Conservation (phyloP, 2,113 vertebrate species). For the Psittacara wagleri region DNA sequence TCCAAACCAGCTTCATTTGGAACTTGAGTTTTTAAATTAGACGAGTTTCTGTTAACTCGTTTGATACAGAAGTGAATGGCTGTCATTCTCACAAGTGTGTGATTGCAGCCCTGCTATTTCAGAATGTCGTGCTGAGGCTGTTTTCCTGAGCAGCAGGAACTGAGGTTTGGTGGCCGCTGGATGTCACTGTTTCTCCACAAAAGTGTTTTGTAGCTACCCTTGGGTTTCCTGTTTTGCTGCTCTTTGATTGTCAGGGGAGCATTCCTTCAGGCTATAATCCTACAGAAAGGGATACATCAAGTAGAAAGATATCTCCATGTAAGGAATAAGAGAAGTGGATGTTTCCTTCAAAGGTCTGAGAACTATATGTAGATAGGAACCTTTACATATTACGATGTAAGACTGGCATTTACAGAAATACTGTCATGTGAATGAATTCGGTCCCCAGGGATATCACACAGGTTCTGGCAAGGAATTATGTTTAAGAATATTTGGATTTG, state of each 20-base stretch:
- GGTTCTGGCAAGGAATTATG: background rate
- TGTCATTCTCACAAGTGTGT: background rate
- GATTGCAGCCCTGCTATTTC: background rate
- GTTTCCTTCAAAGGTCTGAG: background rate
- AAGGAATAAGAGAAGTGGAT: background rate
- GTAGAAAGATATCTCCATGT: background rate
- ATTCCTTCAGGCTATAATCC: background rate
- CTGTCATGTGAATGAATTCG: background rate
- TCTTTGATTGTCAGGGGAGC: background rate
- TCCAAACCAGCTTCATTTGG: background rate
- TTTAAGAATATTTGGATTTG: background rate
- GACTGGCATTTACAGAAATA: background rate
- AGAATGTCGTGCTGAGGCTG: fast-evolving
- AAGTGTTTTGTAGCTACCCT: fast-evolving
- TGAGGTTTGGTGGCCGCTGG: background rate
- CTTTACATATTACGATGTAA: background rate
- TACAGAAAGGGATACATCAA: background rate
- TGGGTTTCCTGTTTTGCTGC: fast-evolving
- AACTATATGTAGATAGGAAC: background rate
- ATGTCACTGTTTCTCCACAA: slow-evolving; percentile 32
- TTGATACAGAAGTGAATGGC: background rate
- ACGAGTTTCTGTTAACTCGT: background rate
- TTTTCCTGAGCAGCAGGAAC: background rate
- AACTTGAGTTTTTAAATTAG: background rate
- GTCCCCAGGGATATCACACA: background rate